Evolutionary conservation across 2,888 invertebrate genomes (phyloP).

Genomic region (Lampropteryx suffumata): DNA sequence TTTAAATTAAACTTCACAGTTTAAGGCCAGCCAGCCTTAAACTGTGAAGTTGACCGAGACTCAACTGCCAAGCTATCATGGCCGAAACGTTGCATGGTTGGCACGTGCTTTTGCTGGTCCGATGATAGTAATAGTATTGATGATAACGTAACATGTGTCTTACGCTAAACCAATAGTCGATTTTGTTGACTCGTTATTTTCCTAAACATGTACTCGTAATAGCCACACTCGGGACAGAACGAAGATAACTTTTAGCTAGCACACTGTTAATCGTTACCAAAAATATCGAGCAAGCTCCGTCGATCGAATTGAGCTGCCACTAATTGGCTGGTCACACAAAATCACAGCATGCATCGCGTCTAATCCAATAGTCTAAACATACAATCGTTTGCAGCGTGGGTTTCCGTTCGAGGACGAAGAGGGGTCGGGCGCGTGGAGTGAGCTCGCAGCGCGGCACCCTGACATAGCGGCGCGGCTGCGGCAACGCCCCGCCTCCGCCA

Average conservation of each 20-base stretch:
- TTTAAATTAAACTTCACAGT: too few species aligned
- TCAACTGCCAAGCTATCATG: slow-evolving; percentile 21
- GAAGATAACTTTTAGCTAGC: too few species aligned
- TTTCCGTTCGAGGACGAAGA: slow-evolving; percentile 87
- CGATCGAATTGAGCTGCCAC: too few species aligned
- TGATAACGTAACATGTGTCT: not conserved
- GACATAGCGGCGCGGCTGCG: slow-evolving; percentile 88
- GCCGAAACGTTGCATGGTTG: slow-evolving; percentile 7
- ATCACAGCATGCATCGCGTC: too few species aligned
- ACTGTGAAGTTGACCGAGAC: slow-evolving; percentile 21
- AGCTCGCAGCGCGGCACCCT: slow-evolving; percentile 88
- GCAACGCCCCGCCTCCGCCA: slow-evolving; percentile 75
- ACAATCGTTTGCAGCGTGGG: slow-evolving; percentile 73
- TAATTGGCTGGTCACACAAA: too few species aligned
- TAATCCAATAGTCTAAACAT: too few species aligned
- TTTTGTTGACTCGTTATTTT: not conserved
- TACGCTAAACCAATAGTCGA: not conserved
- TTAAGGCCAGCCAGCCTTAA: slow-evolving; percentile 23
- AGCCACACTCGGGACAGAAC: too few species aligned
- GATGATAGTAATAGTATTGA: not conserved
- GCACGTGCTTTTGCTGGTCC: slow-evolving; percentile 13
- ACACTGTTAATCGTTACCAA: too few species aligned
- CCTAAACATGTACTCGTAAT: too few species aligned
- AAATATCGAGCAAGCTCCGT: too few species aligned
- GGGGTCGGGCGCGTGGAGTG: slow-evolving; percentile 84